Evolutionary conservation across 1,140 invertebrate genomes (phyloP).

Genomic region (Caenorhabditis briggsae): DNA sequence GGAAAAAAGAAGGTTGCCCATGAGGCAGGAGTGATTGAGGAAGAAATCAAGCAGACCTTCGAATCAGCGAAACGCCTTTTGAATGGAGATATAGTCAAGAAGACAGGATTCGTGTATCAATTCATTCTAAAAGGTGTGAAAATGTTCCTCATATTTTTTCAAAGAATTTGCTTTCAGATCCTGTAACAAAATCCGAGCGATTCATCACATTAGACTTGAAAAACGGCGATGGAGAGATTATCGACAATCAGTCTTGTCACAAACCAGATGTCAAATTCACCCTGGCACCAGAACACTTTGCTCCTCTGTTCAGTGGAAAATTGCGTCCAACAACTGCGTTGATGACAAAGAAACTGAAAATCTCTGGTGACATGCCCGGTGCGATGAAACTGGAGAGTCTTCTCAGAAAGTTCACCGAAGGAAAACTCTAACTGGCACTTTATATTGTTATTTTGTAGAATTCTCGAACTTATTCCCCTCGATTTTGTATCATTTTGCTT

Average conservation of each 20-base stretch:
- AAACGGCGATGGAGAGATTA: slow-evolving; percentile 87
- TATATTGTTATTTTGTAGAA: too few relatives aligned
- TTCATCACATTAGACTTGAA: slow-evolving; percentile 92
- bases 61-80: slow-evolving; percentile 82
- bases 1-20: slow-evolving; percentile 69
- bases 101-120: slow-evolving; percentile 87
- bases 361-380: slow-evolving; percentile 90
- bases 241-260: slow-evolving; percentile 70
- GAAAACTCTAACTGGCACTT: slow-evolving; percentile 38
- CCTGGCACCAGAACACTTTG: slow-evolving; percentile 79
- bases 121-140: slow-evolving; percentile 87
- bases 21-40: slow-evolving; percentile 72
- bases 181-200: slow-evolving; percentile 82
- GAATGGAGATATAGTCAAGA: slow-evolving; percentile 85
- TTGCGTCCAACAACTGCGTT: slow-evolving; percentile 91
- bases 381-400: slow-evolving; percentile 96
- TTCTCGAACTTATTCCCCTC: too few relatives aligned
- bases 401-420: slow-evolving; percentile 86
- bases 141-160: slow-evolving; percentile 54
- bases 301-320: slow-evolving; percentile 84
- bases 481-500: too few relatives aligned
- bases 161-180: slow-evolving; percentile 55
- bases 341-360: slow-evolving; percentile 96
- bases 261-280: slow-evolving; percentile 53
- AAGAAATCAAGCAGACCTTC: slow-evolving; percentile 83